A percentile compares a stretch with the other conserved stretches of the same genome.
Evolutionary conservation across 1,140 invertebrate genomes (phyloP).

Genomic region (Anoplophora glabripennis): DNA sequence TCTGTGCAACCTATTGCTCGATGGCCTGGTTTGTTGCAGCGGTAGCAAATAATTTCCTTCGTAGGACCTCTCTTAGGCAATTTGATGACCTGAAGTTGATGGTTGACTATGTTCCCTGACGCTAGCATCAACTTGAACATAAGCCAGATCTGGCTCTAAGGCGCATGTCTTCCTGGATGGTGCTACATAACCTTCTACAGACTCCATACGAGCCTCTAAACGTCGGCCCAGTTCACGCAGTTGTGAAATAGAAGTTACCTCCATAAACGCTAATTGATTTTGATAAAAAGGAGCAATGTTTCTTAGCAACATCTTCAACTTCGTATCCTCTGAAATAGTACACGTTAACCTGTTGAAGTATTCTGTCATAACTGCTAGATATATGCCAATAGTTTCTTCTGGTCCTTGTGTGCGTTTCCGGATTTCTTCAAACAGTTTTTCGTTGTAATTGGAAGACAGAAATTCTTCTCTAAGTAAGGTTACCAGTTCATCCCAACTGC

Average conservation of each 20-base stretch:
- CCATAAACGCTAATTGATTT: conserved; percentile 15
- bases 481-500: not conserved
- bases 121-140: not conserved
- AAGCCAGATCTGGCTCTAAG: not conserved
- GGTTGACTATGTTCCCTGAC: too few relatives aligned
- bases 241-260: conserved; percentile 6
- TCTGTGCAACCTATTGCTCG: not conserved
- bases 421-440: conserved; percentile 34
- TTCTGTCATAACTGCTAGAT: conserved; percentile 38
- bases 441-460: conserved; percentile 32
- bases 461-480: conserved; percentile 23
- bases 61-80: not conserved
- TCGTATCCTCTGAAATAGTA: conserved; percentile 28
- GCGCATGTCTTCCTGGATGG: conserved; percentile 12
- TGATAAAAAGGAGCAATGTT: conserved; percentile 41
- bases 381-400: conserved; percentile 34
- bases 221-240: conserved; percentile 6
- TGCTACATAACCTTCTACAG: not conserved
- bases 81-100: not conserved
- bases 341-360: conserved; percentile 37
- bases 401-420: conserved; percentile 37
- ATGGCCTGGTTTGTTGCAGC: not conserved
- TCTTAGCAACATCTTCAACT: conserved; percentile 35
- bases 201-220: conserved; percentile 4
- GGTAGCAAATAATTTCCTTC: not conserved